phyloP scores from a whole-genome alignment of 2,888 invertebrate genomes.

The Nomada fabriciana region DNA sequence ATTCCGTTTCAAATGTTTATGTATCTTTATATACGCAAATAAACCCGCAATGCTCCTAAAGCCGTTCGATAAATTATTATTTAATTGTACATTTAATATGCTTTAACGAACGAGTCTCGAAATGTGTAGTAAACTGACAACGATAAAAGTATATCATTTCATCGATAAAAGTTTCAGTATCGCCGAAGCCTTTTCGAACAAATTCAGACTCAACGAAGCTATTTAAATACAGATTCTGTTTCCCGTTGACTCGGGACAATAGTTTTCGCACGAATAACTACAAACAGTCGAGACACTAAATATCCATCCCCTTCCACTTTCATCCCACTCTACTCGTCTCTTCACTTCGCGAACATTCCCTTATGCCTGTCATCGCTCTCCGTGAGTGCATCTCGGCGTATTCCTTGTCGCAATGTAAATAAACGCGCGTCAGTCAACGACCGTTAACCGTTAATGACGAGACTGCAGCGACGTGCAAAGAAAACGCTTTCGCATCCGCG shows the following conservation, averaged over 20 bases:
- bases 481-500: slow-evolving; percentile 56
- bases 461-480: slow-evolving; percentile 43
- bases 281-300: background rate
- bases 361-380: slow-evolving; percentile 5
- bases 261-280: background rate
- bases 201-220: background rate
- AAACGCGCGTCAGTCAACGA: slow-evolving; percentile 59
- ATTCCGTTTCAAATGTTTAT: too few species aligned
- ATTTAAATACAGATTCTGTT: background rate
- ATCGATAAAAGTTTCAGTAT: too few species aligned
- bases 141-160: too few species aligned
- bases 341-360: background rate
- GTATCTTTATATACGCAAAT: too few species aligned
- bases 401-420: slow-evolving; percentile 69
- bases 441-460: slow-evolving; percentile 68
- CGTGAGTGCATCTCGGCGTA: slow-evolving; percentile 41
- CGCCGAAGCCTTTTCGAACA: background rate
- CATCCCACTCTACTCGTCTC: background rate
- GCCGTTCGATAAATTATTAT: too few species aligned
- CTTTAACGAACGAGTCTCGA: too few species aligned
- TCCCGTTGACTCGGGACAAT: background rate
- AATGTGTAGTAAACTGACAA: too few species aligned
- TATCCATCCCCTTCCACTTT: background rate
- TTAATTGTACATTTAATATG: too few species aligned
- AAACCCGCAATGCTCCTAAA: too few species aligned